Evolutionary conservation across 2,888 invertebrate genomes (phyloP), one percentile per base, ranked within the genome.

Genomic region (Julus scanicus): DNA sequence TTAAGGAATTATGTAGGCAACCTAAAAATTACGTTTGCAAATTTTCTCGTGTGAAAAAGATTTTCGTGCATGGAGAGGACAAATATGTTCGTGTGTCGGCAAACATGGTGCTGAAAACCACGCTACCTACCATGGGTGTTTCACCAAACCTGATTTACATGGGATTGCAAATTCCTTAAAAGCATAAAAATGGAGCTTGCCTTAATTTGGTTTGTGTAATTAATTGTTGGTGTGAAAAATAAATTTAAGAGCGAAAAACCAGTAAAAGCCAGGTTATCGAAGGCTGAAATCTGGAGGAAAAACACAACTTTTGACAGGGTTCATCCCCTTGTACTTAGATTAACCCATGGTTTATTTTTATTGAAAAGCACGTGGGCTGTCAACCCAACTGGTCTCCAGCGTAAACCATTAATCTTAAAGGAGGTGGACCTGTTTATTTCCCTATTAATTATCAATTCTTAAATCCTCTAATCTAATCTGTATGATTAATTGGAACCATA

Each of bases 371-470:
- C 80, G 80, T 80, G 80, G 80, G 80, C 80, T 80, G 80, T 80
- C 80, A 39, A 80, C 37, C 37, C 37, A 37, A 80, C 15, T 80
- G 80, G 80, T 37, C 80, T 13, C 80, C 37, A 15, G 15, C 37
- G 80, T 80, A 37, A 37, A 80, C 80, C 80, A 80, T 80, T 80
- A 80, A 80, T 80, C 80, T 80, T 80, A 37, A 80, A 80, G 37
- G 15, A 80, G 80, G 80, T 80, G 80, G 80, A 37, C 80, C 80
- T 80, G 80, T 80, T 80, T 80, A 80, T 80, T 80, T 80, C 80
- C 37, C 80, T 39, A 39, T 80, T 80, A 80, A 37, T 80, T 80
- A 80, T 80, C 80, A 80, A 39, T 80, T 80, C 80, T 80, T 37
- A 80, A 80, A 80, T 80, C 80, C 37, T 80, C 29, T 80, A 37